Evolutionary conservation across 2,797 vertebrate species (phyloP).

Genomic region (Ptychobarbus kaznakovi): DNA sequence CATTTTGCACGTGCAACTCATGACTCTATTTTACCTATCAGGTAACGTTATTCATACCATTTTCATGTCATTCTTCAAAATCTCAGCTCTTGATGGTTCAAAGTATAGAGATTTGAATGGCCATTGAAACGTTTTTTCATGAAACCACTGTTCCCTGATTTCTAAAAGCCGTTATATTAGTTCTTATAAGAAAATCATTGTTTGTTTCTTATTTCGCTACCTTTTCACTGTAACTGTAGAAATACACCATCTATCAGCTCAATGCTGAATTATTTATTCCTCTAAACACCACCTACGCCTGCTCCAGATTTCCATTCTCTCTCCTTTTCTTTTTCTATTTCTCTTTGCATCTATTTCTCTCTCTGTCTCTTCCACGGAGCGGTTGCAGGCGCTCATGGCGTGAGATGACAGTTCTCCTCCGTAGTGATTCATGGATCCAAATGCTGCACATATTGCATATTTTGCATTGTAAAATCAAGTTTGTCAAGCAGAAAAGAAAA

Average conservation of each 20-base stretch:
- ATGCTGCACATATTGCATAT: conserved; percentile 71
- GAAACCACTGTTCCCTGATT: neutral
- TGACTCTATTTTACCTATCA: conserved; percentile 17
- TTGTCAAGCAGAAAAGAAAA: conserved; percentile 64
- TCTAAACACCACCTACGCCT: conserved; percentile 80
- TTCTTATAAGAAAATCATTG: conserved; percentile 17
- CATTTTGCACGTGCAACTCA: conserved; percentile 28
- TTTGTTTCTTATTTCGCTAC: conserved; percentile 54
- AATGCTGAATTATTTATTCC: conserved; percentile 71
- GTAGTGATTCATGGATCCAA: conserved; percentile 77
- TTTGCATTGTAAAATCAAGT: conserved; percentile 72
- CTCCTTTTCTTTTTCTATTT: conserved; percentile 64
- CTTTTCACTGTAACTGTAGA: conserved; percentile 69
- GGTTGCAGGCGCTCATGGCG: conserved; percentile 71
- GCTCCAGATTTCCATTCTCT: conserved; percentile 61
- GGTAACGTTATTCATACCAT: neutral
- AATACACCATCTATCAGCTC: conserved; percentile 66
- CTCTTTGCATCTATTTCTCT: conserved; percentile 44
- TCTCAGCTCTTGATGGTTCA: neutral
- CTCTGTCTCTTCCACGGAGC: conserved; percentile 61
- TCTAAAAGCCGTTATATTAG: conserved; percentile 13
- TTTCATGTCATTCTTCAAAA: conserved; percentile 7
- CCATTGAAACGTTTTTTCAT: neutral
- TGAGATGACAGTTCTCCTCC: conserved; percentile 77
- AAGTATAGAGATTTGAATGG: neutral